phyloP scores from a whole-genome alignment of 2,113 vertebrate species.

The Cephalopholis sonnerati region DNA sequence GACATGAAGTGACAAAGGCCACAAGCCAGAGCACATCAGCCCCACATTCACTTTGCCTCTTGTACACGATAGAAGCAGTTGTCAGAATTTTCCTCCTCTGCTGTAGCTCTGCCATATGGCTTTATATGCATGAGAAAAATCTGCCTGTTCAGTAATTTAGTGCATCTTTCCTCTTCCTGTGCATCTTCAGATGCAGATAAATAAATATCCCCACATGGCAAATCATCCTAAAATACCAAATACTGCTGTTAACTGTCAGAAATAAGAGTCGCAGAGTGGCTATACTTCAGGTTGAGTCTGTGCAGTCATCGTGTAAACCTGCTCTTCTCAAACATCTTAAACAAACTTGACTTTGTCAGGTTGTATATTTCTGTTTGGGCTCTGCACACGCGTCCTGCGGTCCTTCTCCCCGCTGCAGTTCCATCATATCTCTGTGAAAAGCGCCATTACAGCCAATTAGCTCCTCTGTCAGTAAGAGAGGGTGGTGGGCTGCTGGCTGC shows the following conservation, averaged over 20 bases:
- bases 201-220: not conserved
- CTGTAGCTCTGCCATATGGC: no score
- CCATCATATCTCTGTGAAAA: not conserved
- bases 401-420: not conserved
- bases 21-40: no score
- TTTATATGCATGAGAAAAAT: no score
- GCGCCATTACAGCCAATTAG: slow-evolving; percentile 11
- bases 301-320: not conserved
- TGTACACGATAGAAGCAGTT: no score
- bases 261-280: not conserved
- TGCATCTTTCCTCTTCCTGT: not conserved
- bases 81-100: no score
- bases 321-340: no score
- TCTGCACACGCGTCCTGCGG: no score
- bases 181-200: not conserved
- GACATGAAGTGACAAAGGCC: no score
- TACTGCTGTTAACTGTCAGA: not conserved
- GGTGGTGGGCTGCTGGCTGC: not conserved
- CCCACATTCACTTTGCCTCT: no score
- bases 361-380: not conserved
- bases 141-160: not conserved
- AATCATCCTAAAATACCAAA: not conserved
- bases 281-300: not conserved
- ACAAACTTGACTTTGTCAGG: not conserved
- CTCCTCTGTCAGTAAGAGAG: not conserved